Base-by-base conservation (phyloP, 2,888 invertebrate species). In the Volucella inflata region DNA sequence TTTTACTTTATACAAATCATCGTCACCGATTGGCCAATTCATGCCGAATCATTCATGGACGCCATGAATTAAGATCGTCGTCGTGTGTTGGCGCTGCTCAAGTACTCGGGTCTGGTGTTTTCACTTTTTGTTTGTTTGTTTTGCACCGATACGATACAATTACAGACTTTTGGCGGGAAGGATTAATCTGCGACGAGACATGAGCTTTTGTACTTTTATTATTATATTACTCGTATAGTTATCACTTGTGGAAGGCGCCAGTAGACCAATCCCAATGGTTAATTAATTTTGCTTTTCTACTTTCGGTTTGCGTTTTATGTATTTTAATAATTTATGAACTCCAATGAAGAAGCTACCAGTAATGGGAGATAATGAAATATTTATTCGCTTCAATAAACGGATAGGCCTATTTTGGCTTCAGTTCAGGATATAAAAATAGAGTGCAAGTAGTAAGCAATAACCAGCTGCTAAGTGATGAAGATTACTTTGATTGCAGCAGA, bases 41-140 rank as follows among this genome's bases (percentile, higher is more conserved):
- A 59, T 55, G 76, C 65, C 40, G 53, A 82, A 67, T 71, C 55
- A 65, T 71, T 67, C 60, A 74, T 74, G 74, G 74, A 72, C 46
- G 21, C 72, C 71, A 60, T 79, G 72, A 72, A 72, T 67, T 67
- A 67, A 17, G 42, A 60, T 74, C 46, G 53, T 44, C 67, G 53
- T 53, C 38, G 46, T 57, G 71, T 48, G 50, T 64, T 75, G 40
- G 40, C 4, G 55, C 60, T 30, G 30, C 30, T 2, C 6, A 30
- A 30, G 30, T 30, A 30, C 30, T 30, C 16, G 40, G 12, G 11
- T 11, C 53, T 21, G 14, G 51, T 40, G 53, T 67, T 53, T 51
- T 67, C 21, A 51, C 51, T 12, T 17, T 38, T 38, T 51, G 42
- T 36, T 21, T 14, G n/a, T 44, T n/a, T n/a, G 16, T 11, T 12